A percentile compares a stretch with the other conserved stretches of the same genome.
Evolutionary conservation across 2,888 invertebrate species (phyloP).

Genomic region (Ischnura elegans): DNA sequence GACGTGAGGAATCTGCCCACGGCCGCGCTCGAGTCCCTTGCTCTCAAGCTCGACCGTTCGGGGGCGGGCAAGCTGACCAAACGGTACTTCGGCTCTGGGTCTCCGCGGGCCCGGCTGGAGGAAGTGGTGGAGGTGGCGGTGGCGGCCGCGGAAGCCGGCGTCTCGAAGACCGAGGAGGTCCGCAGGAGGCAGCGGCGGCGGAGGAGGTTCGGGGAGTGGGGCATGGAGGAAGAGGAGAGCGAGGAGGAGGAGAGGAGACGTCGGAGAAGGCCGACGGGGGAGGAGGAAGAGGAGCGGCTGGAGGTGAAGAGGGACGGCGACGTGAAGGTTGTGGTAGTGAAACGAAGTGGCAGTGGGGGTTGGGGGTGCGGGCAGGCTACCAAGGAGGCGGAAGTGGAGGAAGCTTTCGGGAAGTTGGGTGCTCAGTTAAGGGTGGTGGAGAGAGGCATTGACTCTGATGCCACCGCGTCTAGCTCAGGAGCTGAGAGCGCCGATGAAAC

Average conservation of each 20-base stretch:
- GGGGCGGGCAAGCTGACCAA: slow-evolving; percentile 72
- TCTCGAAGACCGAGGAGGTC: slow-evolving; percentile 78
- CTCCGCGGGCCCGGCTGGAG: slow-evolving; percentile 40
- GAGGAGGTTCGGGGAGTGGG: slow-evolving; percentile 47
- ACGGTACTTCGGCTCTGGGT: slow-evolving; percentile 47
- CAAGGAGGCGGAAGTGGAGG: slow-evolving; percentile 75
- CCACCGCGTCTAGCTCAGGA: slow-evolving; percentile 95
- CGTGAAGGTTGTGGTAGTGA: slow-evolving; percentile 59
- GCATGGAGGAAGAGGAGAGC: slow-evolving; percentile 19
- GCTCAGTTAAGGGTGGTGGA: slow-evolving; percentile 88
- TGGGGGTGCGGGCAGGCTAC: slow-evolving; percentile 44
- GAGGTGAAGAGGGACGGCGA: slow-evolving; percentile 54
- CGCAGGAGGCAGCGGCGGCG: slow-evolving; percentile 79
- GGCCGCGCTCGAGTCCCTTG: slow-evolving; percentile 81
- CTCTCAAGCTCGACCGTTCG: slow-evolving; percentile 80
- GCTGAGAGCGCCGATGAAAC: slow-evolving; percentile 96
- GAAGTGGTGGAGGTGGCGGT: slow-evolving; percentile 30
- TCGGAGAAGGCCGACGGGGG: background rate
- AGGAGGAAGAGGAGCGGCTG: slow-evolving; percentile 17
- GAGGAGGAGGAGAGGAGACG: background rate
- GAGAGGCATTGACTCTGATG: slow-evolving; percentile 92
- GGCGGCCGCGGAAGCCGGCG: slow-evolving; percentile 71
- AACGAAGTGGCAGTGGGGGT: slow-evolving; percentile 29
- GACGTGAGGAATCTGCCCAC: slow-evolving; percentile 77
- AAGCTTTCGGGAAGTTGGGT: slow-evolving; percentile 86